phyloP scores from a whole-genome alignment of 1,140 invertebrate species.

The Camponotus vicinus region DNA sequence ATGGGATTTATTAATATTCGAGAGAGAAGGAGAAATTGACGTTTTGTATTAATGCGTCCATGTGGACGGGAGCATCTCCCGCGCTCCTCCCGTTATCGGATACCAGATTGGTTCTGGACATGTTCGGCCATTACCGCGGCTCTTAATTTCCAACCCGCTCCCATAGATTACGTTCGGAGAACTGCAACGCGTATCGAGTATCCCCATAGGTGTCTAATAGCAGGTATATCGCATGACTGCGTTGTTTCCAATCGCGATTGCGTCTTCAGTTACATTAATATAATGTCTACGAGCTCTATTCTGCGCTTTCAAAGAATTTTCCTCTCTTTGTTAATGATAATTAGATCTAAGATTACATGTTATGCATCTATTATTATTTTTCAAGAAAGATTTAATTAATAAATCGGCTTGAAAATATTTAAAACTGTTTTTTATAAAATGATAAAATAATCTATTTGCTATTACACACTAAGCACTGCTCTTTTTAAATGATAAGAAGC shows the following conservation, averaged over 20 bases:
- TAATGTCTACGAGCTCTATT: not conserved
- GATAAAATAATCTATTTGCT: no score
- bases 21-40: conserved; percentile 21
- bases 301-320: not conserved
- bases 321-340: not conserved
- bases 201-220: conserved; percentile 45
- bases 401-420: no score
- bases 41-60: conserved; percentile 15
- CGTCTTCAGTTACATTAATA: conserved; percentile 43
- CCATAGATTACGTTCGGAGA: conserved; percentile 22
- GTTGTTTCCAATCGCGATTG: conserved; percentile 36
- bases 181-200: conserved; percentile 36
- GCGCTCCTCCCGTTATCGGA: conserved; percentile 1
- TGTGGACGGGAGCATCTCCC: not conserved
- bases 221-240: conserved; percentile 41
- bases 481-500: not conserved
- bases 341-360: conserved; percentile 9
- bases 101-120: conserved; percentile 23
- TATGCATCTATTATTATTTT: not conserved
- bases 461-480: not conserved
- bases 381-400: not conserved
- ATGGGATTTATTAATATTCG: conserved; percentile 52
- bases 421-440: no score
- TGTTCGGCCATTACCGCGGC: conserved; percentile 27
- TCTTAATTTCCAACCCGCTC: conserved; percentile 44